Evolutionary conservation across 2,888 invertebrate species (phyloP), one percentile per base, ranked within the genome.

Genomic region (Chrysomela aeneicollis): DNA sequence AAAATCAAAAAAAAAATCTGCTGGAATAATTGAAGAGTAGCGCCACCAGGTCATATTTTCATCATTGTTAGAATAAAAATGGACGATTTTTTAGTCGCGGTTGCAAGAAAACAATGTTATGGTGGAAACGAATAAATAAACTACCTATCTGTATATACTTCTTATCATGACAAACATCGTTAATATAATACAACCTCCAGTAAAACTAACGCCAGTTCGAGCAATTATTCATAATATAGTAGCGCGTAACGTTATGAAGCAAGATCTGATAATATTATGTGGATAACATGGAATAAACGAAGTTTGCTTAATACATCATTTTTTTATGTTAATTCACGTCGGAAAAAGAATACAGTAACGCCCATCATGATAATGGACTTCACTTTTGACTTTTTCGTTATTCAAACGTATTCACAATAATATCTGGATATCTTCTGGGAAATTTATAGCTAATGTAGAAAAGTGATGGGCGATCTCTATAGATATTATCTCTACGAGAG

Each of bases 231-330:
- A 42, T 10, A 42, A 3, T 42, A 42, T n/a, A 42, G 42, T 10
- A 15, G 42, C 42, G 42, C 42, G 42, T 42, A 15, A 42, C 42
- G 42, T 42, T 42, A n/a, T 42, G 42, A 4, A 42, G 42, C 42
- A 42, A 42, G 42, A 42, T 42, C 42, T 42, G 42, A 15, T 42
- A 42, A 42, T 42, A 35, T 35, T 4, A 42, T 42, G 15, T 15
- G 42, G 42, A 42, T 42, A 42, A 42, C 15, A 15, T 15, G 42
- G 6, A 42, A 42, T 42, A 42, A 42, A 42, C 12, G 15, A 42
- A 42, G 42, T 42, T 42, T 15, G 42, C 15, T 42, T 3, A 15
- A 42, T 42, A 15, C 15, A 42, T 42, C 15, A 42, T 42, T 15
- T 15, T 35, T 42, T 42, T 12, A 42, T 35, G 12, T 42, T 15